These are phyloP conservation scores for Mormyrus lacerda DNA, from an alignment of 2,113 vertebrate genomes.

Conservation along the genomic window DNA sequence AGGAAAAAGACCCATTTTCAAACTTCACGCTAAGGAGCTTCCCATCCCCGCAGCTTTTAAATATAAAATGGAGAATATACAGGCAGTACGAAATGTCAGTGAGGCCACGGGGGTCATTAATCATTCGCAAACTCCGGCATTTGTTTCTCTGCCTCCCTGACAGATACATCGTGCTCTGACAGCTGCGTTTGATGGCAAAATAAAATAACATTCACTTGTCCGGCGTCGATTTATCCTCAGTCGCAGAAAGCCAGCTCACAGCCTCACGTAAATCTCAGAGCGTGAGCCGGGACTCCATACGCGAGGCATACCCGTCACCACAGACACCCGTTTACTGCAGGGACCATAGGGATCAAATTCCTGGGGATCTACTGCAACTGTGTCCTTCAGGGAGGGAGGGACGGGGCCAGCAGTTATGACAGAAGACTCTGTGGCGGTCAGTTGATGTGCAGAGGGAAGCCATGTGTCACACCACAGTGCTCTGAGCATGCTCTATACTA, in stretches of 20 bases:
- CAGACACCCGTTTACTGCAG: neutral
- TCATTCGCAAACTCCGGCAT: slow-evolving; percentile 52
- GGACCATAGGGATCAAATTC: neutral
- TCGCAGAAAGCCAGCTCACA: neutral
- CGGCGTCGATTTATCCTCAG: neutral
- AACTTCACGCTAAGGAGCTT: neutral
- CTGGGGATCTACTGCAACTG: neutral
- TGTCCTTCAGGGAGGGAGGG: neutral
- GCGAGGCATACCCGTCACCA: neutral
- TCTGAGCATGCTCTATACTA: neutral
- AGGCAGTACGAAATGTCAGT: slow-evolving; percentile 7
- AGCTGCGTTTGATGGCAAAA: slow-evolving; percentile 51
- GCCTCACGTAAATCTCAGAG: neutral
- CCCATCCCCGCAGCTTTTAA: neutral
- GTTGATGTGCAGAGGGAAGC: neutral
- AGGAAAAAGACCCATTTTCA: neutral
- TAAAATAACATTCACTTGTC: slow-evolving; percentile 8
- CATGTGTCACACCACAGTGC: neutral
- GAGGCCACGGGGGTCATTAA: slow-evolving; percentile 34
- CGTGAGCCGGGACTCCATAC: neutral
- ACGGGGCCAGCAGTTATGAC: neutral
- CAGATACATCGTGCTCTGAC: slow-evolving; percentile 57
- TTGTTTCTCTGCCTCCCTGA: slow-evolving; percentile 54
- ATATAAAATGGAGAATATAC: neutral
- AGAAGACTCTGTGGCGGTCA: neutral